Percentiles rank a stretch among this genome's conserved stretches.
Evolutionary conservation across 2,113 vertebrate species (phyloP).

Genomic region (Corythornis vintsioides): DNA sequence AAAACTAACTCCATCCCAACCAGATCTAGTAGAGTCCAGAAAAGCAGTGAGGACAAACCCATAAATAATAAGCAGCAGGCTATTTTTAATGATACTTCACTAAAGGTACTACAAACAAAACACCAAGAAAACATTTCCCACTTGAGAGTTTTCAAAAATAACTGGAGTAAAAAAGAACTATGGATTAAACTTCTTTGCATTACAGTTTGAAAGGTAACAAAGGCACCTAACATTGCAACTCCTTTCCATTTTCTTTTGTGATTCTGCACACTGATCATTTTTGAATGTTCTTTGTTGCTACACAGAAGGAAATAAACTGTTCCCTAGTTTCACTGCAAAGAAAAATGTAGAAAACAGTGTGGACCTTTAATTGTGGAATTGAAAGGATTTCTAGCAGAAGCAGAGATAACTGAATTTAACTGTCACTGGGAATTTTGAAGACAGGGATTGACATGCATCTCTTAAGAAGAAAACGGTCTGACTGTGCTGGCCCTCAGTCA

Average conservation of each 20-base stretch:
- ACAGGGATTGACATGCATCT: neutral
- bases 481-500: accelerated
- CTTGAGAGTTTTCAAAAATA: neutral
- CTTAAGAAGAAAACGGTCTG: neutral
- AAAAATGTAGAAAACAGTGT: neutral
- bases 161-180: neutral
- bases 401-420: neutral
- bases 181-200: neutral
- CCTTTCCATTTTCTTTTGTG: neutral
- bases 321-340: neutral
- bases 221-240: neutral
- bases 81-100: neutral
- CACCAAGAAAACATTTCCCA: neutral
- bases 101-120: neutral
- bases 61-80: neutral
- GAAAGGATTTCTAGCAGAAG: neutral
- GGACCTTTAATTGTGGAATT: neutral
- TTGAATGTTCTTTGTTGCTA: neutral
- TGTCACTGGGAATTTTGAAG: neutral
- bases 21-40: neutral
- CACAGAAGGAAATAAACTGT: neutral
- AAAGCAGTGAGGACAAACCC: neutral
- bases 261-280: neutral
- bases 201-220: neutral
- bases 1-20: neutral